Evolutionary conservation across 2,113 vertebrate genomes (phyloP).

Genomic region (Prolemur simus): DNA sequence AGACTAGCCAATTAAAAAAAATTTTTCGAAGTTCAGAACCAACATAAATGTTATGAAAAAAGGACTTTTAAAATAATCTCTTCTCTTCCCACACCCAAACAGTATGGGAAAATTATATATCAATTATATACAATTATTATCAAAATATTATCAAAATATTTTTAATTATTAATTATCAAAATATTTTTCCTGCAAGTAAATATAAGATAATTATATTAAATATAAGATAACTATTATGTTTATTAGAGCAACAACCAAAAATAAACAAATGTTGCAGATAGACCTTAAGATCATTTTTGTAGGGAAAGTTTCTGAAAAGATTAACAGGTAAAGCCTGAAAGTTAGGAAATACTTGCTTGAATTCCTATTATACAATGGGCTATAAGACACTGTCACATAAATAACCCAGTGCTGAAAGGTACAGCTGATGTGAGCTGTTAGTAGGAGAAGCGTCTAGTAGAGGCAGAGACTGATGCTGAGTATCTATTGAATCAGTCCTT

Average conservation of each 20-base stretch:
- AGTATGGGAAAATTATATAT: neutral
- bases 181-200: neutral
- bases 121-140: no score
- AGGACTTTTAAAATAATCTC: constrained; percentile 1
- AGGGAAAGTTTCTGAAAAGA: neutral
- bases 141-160: no score
- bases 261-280: neutral
- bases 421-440: neutral
- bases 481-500: neutral
- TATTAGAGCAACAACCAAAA: neutral
- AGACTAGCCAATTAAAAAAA: neutral
- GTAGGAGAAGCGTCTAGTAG: neutral
- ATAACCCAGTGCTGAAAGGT: neutral
- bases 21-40: neutral
- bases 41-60: constrained; percentile 45
- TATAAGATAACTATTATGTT: neutral
- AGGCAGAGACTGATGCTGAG: neutral
- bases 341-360: constrained; percentile 5
- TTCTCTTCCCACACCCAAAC: neutral
- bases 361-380: neutral
- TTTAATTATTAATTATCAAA: neutral
- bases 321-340: neutral
- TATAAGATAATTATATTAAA: neutral
- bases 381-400: neutral
- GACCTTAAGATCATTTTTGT: neutral